A percentile compares a stretch with the other conserved stretches of the same genome.
Evolutionary conservation across 2,888 invertebrate species (phyloP).

Genomic region (Napeogenes inachia): DNA sequence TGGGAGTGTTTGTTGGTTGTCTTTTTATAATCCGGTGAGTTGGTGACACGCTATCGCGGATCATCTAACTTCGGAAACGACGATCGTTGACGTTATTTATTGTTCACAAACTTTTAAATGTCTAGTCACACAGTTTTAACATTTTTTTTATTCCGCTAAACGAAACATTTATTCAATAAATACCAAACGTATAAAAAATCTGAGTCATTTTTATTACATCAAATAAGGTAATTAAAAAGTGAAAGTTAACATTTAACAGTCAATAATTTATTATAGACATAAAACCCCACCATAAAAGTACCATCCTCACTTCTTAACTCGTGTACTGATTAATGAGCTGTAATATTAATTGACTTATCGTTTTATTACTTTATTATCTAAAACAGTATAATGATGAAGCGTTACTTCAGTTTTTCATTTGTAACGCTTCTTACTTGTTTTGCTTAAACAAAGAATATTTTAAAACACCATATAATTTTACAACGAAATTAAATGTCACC

Average conservation of each 20-base stretch:
- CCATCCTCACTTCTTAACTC: constrained; percentile 29
- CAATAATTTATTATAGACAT: constrained; percentile 32
- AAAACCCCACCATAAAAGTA: constrained; percentile 42
- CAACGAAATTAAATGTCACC: too few species aligned
- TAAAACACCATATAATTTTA: too few species aligned
- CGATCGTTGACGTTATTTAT: constrained; percentile 64
- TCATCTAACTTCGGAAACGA: constrained; percentile 54
- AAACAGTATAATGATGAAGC: constrained; percentile 7
- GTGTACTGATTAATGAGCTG: constrained; percentile 46
- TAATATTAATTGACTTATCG: constrained; percentile 56
- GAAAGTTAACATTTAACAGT: constrained; percentile 34
- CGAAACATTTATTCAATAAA: not conserved
- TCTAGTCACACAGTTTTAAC: constrained; percentile 30
- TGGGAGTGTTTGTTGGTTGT: constrained; percentile 56
- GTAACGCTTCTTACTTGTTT: too few species aligned
- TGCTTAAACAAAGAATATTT: too few species aligned
- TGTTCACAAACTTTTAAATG: constrained; percentile 37
- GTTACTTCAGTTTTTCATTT: constrained; percentile 22
- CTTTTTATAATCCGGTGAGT: constrained; percentile 55
- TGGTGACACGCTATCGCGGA: constrained; percentile 56
- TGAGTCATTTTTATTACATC: constrained; percentile 18
- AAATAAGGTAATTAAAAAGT: constrained; percentile 33
- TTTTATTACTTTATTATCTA: constrained; percentile 8
- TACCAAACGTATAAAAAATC: constrained; percentile 1
- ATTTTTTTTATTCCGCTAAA: too few species aligned